Conservation (phyloP, 2,888 invertebrate species). For the Phengaris alcon region DNA sequence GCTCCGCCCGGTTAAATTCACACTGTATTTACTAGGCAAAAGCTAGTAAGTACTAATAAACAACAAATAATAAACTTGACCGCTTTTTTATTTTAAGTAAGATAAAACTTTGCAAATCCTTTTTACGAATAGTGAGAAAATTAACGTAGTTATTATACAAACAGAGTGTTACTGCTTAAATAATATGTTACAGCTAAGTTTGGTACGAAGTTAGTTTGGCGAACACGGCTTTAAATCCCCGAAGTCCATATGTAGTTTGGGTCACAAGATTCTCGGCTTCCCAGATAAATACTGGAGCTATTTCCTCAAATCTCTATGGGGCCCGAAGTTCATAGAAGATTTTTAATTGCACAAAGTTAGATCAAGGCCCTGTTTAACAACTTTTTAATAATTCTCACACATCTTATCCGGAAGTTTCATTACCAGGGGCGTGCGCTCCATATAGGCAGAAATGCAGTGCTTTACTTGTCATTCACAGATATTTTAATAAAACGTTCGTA, state of each 20-base stretch:
- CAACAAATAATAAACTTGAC: no score
- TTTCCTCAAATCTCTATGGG: constrained; percentile 1
- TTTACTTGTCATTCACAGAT: no score
- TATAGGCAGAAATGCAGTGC: no score
- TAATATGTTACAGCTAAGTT: constrained; percentile 13
- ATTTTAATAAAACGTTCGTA: no score
- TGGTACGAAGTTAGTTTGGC: constrained; percentile 3
- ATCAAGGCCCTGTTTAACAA: background rate
- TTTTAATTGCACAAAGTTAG: background rate
- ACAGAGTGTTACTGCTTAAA: background rate
- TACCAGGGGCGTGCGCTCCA: accelerated
- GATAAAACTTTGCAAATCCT: no score
- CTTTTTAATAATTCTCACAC: background rate
- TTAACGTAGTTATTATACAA: background rate
- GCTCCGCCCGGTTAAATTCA: no score
- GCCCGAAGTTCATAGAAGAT: background rate
- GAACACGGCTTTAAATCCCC: constrained; percentile 27
- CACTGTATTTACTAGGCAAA: no score
- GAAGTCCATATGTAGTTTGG: constrained; percentile 27
- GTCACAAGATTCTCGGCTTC: constrained; percentile 26
- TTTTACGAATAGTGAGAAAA: background rate
- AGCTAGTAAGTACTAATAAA: no score
- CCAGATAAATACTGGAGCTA: constrained; percentile 19
- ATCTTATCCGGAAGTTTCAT: no score
- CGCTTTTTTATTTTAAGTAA: no score